A percentile compares a stretch with the other conserved stretches of the same genome.
phyloP scores from a whole-genome alignment of 2,888 invertebrate genomes.

The Erynnis tages region DNA sequence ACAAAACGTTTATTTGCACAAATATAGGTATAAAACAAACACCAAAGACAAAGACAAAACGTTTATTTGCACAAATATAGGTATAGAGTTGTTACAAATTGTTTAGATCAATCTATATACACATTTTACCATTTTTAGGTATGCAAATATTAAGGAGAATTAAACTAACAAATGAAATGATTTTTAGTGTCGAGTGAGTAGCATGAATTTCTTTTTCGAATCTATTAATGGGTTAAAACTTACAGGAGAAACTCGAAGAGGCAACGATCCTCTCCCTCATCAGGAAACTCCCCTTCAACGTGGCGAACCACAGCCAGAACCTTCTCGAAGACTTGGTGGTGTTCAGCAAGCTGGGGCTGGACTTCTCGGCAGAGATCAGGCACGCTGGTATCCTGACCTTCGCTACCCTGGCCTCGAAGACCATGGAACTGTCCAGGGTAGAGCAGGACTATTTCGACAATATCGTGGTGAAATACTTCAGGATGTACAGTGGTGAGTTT shows the following conservation, averaged over 20 bases:
- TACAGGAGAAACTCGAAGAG: slow-evolving; percentile 81
- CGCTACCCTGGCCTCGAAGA: slow-evolving; percentile 85
- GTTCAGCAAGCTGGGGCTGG: slow-evolving; percentile 62
- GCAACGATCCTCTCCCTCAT: slow-evolving; percentile 84
- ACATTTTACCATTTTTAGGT: no score
- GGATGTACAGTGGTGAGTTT: slow-evolving; percentile 86
- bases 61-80: no score
- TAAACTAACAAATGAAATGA: no score
- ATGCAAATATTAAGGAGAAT: no score
- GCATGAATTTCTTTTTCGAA: neutral
- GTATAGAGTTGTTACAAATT: no score
- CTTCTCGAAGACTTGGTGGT: slow-evolving; percentile 81
- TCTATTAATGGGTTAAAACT: neutral
- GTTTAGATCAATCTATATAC: no score
- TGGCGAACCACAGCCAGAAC: slow-evolving; percentile 77
- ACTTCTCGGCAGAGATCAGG: slow-evolving; percentile 77
- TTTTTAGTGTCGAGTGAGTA: no score
- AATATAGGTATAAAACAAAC: no score
- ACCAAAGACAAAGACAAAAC: no score
- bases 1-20: no score
- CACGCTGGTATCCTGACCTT: slow-evolving; percentile 86
- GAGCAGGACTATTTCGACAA: slow-evolving; percentile 85
- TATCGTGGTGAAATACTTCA: slow-evolving; percentile 86
- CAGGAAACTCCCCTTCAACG: slow-evolving; percentile 86
- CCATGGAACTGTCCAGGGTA: slow-evolving; percentile 78